Conservation (phyloP, 2,888 invertebrate species). For the Zygothrica quintamaculata region DNA sequence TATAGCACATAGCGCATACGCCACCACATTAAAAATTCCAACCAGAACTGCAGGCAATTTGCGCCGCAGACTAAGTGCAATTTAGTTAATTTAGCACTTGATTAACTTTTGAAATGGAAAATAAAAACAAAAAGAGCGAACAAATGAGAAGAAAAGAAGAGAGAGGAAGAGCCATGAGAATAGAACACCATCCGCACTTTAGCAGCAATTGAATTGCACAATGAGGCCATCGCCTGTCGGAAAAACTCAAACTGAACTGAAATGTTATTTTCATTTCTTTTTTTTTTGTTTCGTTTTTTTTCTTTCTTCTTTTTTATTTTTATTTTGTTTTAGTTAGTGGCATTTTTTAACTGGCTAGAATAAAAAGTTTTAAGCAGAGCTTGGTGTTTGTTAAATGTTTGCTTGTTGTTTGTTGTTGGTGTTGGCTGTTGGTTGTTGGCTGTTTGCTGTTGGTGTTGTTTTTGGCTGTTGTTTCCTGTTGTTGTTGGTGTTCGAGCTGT, state of each 20-base stretch:
- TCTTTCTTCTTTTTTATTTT: conserved; percentile 5
- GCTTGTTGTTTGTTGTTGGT: conserved; percentile 53
- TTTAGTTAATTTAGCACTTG: conserved; percentile 77
- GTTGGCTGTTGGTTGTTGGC: conserved; percentile 22
- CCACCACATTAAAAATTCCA: conserved; percentile 42
- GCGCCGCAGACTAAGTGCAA: conserved; percentile 61
- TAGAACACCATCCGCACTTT: conserved; percentile 27
- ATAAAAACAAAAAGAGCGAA: conserved; percentile 8
- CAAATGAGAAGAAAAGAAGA: background rate
- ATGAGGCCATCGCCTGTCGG: conserved; percentile 68
- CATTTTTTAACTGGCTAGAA: conserved; percentile 37
- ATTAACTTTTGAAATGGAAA: conserved; percentile 64
- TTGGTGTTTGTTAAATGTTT: conserved; percentile 68
- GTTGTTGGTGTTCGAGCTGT: conserved; percentile 53
- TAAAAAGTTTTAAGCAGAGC: conserved; percentile 66
- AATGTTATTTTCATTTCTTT: conserved; percentile 29
- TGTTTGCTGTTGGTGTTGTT: background rate
- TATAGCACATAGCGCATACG: conserved; percentile 57
- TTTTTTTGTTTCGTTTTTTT: conserved; percentile 4
- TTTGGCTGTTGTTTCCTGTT: conserved; percentile 25
- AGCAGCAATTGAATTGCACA: conserved; percentile 73
- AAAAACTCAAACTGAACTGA: conserved; percentile 62
- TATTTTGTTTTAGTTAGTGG: conserved; percentile 22
- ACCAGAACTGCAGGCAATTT: conserved; percentile 51
- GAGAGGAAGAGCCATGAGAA: too few species aligned